These are phyloP conservation scores for Xanthorhoe spadicearia DNA, from an alignment of 2,888 invertebrate genomes.

Conservation along the genomic window DNA sequence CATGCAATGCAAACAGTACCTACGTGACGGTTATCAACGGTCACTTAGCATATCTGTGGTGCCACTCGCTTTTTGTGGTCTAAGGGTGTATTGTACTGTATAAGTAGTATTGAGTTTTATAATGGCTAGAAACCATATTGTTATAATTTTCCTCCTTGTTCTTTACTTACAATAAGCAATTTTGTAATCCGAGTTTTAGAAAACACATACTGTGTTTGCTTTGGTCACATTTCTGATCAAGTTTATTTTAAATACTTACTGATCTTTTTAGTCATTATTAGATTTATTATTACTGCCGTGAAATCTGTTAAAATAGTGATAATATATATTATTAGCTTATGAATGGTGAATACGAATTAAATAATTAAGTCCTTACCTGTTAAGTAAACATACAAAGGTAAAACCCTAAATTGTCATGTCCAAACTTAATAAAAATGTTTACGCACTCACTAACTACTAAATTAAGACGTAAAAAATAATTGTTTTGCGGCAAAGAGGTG, in stretches of 20 bases:
- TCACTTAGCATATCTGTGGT: slow-evolving; percentile 80
- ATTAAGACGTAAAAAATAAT: slow-evolving; percentile 44
- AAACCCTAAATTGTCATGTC: slow-evolving; percentile 36
- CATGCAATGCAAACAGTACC: slow-evolving; percentile 55
- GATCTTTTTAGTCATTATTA: no score
- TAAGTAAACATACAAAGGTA: neutral
- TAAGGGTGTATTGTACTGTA: slow-evolving; percentile 13
- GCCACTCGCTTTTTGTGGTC: slow-evolving; percentile 71
- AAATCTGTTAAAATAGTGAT: no score
- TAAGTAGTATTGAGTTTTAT: neutral
- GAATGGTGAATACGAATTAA: no score
- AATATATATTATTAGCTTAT: no score
- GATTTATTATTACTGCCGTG: no score
- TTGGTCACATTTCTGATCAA: no score
- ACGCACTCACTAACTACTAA: slow-evolving; percentile 37
- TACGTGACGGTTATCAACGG: slow-evolving; percentile 77
- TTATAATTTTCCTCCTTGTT: no score
- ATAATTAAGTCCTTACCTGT: neutral
- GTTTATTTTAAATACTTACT: no score
- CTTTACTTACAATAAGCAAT: no score
- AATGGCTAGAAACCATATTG: neutral
- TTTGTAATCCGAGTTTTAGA: no score
- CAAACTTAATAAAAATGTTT: slow-evolving; percentile 39
- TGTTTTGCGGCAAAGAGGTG: slow-evolving; percentile 50
- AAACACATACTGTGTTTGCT: no score